phyloP scores from a whole-genome alignment of 2,888 invertebrate species.

The Patella pellucida region DNA sequence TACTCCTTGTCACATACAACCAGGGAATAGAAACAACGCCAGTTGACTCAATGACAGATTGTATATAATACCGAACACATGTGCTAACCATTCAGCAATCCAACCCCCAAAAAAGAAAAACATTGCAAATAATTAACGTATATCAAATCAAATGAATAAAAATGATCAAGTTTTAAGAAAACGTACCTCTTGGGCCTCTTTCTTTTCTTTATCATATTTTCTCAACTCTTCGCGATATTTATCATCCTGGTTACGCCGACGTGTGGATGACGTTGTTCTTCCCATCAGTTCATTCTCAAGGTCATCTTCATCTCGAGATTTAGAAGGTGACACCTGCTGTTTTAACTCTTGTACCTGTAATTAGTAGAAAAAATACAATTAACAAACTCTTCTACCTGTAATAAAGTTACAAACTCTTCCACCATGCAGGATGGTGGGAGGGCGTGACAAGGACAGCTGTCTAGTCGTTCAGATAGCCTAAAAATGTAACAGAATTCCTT shows the following conservation, averaged over 20 bases:
- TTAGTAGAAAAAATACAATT: too few relatives aligned
- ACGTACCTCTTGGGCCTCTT: conserved; percentile 66
- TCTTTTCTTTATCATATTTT: conserved; percentile 64
- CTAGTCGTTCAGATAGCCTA: too few relatives aligned
- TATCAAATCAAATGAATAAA: background rate
- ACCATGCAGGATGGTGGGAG: too few relatives aligned
- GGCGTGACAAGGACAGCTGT: too few relatives aligned
- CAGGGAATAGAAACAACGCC: background rate
- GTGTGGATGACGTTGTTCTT: conserved; percentile 31
- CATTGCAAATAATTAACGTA: background rate
- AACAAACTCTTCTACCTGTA: too few relatives aligned
- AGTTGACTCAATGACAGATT: too few relatives aligned
- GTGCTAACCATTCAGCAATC: too few relatives aligned
- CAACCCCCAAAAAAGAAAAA: background rate
- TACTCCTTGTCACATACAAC: background rate
- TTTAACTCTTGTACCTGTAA: conserved; percentile 58
- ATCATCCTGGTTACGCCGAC: conserved; percentile 51
- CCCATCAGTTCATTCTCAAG: conserved; percentile 56
- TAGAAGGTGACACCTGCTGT: conserved; percentile 37
- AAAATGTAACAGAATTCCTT: too few relatives aligned
- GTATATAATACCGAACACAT: too few relatives aligned
- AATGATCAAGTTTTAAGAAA: background rate
- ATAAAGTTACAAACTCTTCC: too few relatives aligned
- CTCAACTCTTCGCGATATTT: conserved; percentile 63
- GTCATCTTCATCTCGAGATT: conserved; percentile 31